Conservation (phyloP, 2,888 invertebrate genomes). For the Cancer borealis region DNA sequence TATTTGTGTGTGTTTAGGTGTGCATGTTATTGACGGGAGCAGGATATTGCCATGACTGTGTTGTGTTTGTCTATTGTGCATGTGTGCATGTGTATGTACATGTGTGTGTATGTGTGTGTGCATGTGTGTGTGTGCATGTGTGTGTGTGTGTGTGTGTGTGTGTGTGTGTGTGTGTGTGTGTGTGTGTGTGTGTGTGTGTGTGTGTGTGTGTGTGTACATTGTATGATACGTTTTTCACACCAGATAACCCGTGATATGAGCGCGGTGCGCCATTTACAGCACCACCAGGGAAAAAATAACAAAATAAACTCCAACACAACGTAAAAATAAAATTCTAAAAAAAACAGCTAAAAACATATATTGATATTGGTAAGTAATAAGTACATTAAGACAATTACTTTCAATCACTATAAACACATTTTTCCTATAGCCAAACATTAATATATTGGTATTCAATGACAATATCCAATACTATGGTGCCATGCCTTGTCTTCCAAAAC, state of each 20-base stretch:
- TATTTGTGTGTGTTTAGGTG: slow-evolving; percentile 10
- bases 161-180: not conserved
- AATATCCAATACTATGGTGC: not conserved
- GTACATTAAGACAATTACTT: slow-evolving; percentile 12
- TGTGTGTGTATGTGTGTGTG: slow-evolving; percentile 25
- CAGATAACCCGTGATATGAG: not conserved
- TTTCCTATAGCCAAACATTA: not conserved
- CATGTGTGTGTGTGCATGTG: not conserved
- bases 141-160: slow-evolving; percentile 35
- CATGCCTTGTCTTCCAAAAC: not conserved
- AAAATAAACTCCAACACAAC: not conserved
- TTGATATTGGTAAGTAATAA: not conserved
- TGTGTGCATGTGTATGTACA: not conserved
- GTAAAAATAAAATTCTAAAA: not conserved
- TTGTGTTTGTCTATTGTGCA: not conserved
- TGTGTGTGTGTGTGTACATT: slow-evolving; percentile 7
- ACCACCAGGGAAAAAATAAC: not conserved
- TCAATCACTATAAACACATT: not conserved
- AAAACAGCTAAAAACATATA: not conserved
- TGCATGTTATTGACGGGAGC: slow-evolving; percentile 21
- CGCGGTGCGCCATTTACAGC: not conserved
- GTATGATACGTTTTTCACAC: slow-evolving; percentile 14
- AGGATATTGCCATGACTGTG: slow-evolving; percentile 26
- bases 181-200: slow-evolving; percentile 1
- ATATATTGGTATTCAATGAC: not conserved